Percentiles rank a stretch among this genome's conserved stretches.
These are phyloP conservation scores for Rana temporaria DNA, from an alignment of 2,113 vertebrate species.

Conservation along the genomic window DNA sequence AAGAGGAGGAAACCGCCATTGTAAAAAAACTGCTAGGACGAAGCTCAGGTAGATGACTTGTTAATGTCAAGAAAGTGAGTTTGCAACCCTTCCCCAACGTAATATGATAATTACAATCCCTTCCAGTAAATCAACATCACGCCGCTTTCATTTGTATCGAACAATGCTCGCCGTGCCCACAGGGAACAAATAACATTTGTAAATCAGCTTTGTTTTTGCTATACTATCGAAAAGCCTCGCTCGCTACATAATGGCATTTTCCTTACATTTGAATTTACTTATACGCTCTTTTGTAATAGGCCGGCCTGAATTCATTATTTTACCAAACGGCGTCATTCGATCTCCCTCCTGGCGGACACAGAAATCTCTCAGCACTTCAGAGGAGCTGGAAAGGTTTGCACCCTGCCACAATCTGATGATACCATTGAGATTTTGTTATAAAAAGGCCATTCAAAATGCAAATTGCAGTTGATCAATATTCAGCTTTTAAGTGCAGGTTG, in stretches of 20 bases:
- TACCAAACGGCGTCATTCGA: slow-evolving; percentile 1
- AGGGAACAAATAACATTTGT: slow-evolving; percentile 13
- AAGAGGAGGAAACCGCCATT: too few species aligned
- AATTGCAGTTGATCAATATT: slow-evolving; percentile 8
- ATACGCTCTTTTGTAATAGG: neutral
- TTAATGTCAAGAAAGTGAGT: neutral
- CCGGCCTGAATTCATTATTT: neutral
- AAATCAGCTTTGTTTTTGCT: slow-evolving; percentile 13
- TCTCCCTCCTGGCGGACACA: neutral
- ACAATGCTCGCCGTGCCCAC: neutral
- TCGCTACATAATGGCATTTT: slow-evolving; percentile 8
- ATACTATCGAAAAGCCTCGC: neutral
- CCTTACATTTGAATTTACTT: slow-evolving; percentile 12
- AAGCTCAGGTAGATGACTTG: neutral
- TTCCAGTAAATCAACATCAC: slow-evolving; percentile 18
- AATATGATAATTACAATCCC: slow-evolving; percentile 30
- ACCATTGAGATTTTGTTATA: neutral
- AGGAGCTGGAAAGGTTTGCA: neutral
- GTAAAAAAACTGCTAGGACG: too few species aligned
- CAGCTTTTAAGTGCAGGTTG: neutral
- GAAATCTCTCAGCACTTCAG: neutral
- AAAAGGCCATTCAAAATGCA: neutral
- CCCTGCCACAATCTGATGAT: neutral
- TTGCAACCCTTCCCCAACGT: neutral
- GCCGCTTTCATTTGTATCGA: slow-evolving; percentile 6